Conservation (phyloP, 2,888 invertebrate species). For the Capitulum mitella region DNA sequence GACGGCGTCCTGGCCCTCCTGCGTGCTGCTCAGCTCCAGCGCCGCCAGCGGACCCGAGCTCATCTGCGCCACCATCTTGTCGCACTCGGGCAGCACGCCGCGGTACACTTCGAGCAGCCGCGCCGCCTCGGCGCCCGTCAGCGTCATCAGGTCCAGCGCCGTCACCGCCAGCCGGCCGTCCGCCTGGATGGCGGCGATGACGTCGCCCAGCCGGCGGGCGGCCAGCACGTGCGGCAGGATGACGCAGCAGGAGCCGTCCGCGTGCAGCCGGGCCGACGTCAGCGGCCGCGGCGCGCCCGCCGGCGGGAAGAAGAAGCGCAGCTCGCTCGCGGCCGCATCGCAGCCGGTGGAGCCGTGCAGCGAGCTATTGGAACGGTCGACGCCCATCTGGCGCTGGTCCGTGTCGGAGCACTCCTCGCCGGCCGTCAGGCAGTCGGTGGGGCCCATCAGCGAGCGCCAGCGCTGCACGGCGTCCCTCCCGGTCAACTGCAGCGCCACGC, state of each 20-base stretch:
- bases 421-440: slow-evolving; percentile 55
- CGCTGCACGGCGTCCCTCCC: slow-evolving; percentile 59
- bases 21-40: slow-evolving; percentile 57
- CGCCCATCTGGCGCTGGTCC: slow-evolving; percentile 60
- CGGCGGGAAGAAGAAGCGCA: slow-evolving; percentile 13
- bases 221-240: slow-evolving; percentile 25
- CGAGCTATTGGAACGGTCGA: slow-evolving; percentile 43
- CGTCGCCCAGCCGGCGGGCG: neutral
- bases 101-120: slow-evolving; percentile 91
- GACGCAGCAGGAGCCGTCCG: slow-evolving; percentile 14
- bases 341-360: slow-evolving; percentile 16
- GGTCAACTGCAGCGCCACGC: slow-evolving; percentile 64
- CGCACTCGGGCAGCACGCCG: slow-evolving; percentile 71
- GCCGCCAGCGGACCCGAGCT: slow-evolving; percentile 78
- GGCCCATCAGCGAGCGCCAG: slow-evolving; percentile 56
- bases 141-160: slow-evolving; percentile 67
- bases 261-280: neutral
- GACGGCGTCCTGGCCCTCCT: neutral
- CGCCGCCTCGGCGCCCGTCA: slow-evolving; percentile 74
- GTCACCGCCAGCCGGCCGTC: slow-evolving; percentile 69
- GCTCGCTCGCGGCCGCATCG: neutral
- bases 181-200: slow-evolving; percentile 21
- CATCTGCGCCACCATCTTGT: slow-evolving; percentile 71
- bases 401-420: slow-evolving; percentile 50
- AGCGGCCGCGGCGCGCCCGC: neutral